Evolutionary conservation across 2,113 vertebrate species (phyloP).

Genomic region (Phylloscopus trochilus): DNA sequence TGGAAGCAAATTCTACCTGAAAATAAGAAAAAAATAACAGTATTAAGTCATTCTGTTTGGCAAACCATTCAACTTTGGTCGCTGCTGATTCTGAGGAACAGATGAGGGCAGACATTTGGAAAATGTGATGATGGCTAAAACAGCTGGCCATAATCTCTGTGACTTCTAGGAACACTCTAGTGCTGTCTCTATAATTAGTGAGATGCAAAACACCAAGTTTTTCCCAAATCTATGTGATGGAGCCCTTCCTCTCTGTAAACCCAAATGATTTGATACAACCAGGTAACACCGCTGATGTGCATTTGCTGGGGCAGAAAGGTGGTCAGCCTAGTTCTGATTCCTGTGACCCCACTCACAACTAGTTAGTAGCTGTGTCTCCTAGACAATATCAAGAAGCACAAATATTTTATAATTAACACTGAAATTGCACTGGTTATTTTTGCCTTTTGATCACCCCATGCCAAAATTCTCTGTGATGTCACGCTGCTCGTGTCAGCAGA

Average conservation of each 20-base stretch:
- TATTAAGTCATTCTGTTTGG: background rate
- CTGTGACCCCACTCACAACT: background rate
- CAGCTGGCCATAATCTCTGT: background rate
- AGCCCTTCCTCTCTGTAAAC: background rate
- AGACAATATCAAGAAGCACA: background rate
- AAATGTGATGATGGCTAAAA: background rate
- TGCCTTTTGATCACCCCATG: background rate
- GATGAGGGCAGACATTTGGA: background rate
- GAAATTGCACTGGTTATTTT: background rate
- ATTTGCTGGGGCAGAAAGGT: background rate
- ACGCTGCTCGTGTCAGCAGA: rapidly evolving
- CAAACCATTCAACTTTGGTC: background rate
- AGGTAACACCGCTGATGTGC: background rate
- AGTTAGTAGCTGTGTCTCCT: background rate
- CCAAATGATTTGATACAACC: background rate
- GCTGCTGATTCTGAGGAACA: background rate
- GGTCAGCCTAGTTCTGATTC: background rate
- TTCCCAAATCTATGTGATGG: background rate
- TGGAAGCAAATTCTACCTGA: background rate
- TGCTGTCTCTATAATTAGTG: background rate
- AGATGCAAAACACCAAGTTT: background rate
- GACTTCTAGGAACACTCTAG: background rate
- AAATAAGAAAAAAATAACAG: background rate
- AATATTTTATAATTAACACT: background rate
- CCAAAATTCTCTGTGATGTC: background rate